These are phyloP conservation scores for Penelope pileata DNA, from an alignment of 2,113 vertebrate species.

Conservation along the genomic window DNA sequence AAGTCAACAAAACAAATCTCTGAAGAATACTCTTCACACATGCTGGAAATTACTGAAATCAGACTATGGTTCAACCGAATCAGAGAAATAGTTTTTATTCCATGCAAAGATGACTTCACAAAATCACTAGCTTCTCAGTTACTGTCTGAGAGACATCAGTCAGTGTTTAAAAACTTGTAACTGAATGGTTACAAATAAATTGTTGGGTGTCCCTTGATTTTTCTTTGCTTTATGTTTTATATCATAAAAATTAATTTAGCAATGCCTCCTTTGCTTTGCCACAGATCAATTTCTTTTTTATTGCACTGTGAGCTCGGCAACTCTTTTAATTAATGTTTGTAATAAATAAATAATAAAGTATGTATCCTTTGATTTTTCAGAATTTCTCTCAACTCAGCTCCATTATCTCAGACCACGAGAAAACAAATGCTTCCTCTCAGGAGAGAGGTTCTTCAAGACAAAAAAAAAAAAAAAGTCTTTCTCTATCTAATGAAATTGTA, in stretches of 20 bases:
- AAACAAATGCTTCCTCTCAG: background rate
- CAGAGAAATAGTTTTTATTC: background rate
- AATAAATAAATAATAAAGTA: background rate
- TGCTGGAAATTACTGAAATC: background rate
- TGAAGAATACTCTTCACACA: background rate
- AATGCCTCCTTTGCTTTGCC: background rate
- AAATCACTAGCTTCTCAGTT: background rate
- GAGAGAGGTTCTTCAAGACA: background rate
- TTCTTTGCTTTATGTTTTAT: background rate
- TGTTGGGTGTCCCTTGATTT: background rate
- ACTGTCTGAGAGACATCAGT: background rate
- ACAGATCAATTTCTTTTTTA: background rate
- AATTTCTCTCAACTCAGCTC: background rate
- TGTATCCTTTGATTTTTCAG: background rate
- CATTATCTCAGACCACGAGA: background rate
- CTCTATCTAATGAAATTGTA: background rate
- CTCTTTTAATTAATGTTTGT: background rate
- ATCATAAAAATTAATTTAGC: constrained; percentile 25
- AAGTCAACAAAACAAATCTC: background rate
- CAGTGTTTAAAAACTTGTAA: background rate
- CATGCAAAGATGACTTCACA: background rate
- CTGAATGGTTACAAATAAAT: background rate
- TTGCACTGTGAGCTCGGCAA: background rate
- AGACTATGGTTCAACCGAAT: background rate
- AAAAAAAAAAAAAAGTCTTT: background rate